Percentiles rank a stretch among this genome's conserved stretches.
phyloP scores from a whole-genome alignment of 2,113 vertebrate species.

The Chaenocephalus aceratus region DNA sequence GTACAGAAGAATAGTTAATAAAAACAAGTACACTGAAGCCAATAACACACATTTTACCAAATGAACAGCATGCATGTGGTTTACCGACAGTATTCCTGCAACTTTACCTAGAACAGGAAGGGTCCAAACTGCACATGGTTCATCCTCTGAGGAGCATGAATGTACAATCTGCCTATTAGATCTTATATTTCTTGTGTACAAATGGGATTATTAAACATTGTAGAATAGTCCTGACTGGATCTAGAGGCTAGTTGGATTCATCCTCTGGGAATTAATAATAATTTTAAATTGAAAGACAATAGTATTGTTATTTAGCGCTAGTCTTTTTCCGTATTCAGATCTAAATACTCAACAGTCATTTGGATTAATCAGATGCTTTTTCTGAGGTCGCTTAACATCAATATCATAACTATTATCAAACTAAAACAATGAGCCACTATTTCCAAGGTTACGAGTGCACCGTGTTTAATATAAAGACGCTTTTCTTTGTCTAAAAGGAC shows the following conservation, averaged over 20 bases:
- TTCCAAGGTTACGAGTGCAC: neutral
- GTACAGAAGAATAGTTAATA: neutral
- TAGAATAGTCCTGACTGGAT: too few species aligned
- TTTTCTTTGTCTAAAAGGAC: neutral
- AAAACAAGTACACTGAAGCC: neutral
- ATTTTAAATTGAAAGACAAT: neutral
- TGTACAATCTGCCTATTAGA: neutral
- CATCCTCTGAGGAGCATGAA: neutral
- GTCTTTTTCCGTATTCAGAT: too few species aligned
- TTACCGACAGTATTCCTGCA: neutral
- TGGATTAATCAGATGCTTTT: too few species aligned
- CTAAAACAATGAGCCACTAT: neutral
- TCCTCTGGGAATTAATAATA: neutral
- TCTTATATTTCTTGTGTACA: neutral
- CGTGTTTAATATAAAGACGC: neutral
- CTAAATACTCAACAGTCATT: too few species aligned
- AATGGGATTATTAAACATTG: too few species aligned
- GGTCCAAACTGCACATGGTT: too few species aligned
- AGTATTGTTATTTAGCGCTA: too few species aligned
- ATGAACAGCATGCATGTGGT: neutral
- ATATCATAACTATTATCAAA: neutral
- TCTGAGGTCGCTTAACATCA: too few species aligned
- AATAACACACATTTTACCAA: neutral
- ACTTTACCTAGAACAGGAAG: neutral
- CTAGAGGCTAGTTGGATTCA: neutral